phyloP scores from a whole-genome alignment of 1,140 invertebrate genomes.

The Tetragnatha versicolor region DNA sequence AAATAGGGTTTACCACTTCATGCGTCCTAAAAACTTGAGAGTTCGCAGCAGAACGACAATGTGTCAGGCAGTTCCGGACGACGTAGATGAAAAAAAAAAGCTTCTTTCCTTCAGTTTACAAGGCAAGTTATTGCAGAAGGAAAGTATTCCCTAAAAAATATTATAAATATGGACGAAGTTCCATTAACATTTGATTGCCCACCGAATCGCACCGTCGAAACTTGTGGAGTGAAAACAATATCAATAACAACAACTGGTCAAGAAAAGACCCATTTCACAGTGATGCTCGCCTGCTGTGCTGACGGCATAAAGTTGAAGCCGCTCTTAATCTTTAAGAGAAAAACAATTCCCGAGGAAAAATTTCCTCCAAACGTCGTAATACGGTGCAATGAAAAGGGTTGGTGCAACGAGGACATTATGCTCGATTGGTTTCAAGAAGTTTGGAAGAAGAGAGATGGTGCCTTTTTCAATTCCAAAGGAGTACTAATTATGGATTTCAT shows the following conservation, averaged over 20 bases:
- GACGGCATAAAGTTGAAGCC: not conserved
- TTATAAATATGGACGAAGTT: too few relatives aligned
- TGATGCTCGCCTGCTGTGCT: slow-evolving; percentile 4
- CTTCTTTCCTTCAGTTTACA: too few relatives aligned
- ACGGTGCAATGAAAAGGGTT: slow-evolving; percentile 19
- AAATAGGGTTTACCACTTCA: slow-evolving; percentile 4
- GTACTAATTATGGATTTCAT: not conserved
- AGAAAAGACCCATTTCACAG: slow-evolving; percentile 3
- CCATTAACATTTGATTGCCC: slow-evolving; percentile 6
- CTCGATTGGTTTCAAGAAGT: slow-evolving; percentile 10
- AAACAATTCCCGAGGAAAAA: slow-evolving; percentile 11
- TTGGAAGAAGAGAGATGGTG: not conserved
- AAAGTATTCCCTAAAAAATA: slow-evolving; percentile 6
- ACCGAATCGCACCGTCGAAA: slow-evolving; percentile 6
- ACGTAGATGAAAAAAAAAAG: slow-evolving; percentile 16
- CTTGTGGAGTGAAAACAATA: not conserved
- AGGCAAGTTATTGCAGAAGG: too few relatives aligned
- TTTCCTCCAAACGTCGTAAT: not conserved
- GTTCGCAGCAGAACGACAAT: slow-evolving; percentile 6
- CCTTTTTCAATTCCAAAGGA: not conserved
- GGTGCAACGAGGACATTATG: slow-evolving; percentile 13
- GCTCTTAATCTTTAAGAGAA: not conserved
- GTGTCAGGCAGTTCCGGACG: slow-evolving; percentile 8
- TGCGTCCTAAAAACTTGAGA: not conserved
- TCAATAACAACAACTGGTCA: slow-evolving; percentile 7